Percentiles rank a stretch among this genome's conserved stretches.
Evolutionary conservation across 2,888 invertebrate genomes (phyloP).

Genomic region (Tetranychus piercei): DNA sequence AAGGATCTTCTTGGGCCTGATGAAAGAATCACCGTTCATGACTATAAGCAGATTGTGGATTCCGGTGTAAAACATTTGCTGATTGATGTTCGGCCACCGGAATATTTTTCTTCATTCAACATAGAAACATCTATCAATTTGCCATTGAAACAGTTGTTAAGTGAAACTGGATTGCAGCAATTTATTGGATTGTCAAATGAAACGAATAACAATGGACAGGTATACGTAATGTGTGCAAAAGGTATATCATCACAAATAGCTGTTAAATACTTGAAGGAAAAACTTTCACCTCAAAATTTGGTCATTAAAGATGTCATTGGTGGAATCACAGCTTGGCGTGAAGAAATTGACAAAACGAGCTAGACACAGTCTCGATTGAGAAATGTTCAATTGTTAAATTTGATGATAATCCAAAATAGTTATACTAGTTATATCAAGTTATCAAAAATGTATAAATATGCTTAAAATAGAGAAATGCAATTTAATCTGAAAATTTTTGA

Average conservation of each 20-base stretch:
- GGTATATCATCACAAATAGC: constrained; percentile 96
- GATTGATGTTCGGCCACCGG: constrained; percentile 66
- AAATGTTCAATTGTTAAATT: too few species aligned
- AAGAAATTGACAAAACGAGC: constrained; percentile 22
- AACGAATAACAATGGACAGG: constrained; percentile 14
- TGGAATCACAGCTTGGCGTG: constrained; percentile 71
- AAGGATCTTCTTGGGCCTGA: constrained; percentile 26
- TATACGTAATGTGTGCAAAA: constrained; percentile 64
- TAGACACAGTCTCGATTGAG: too few species aligned
- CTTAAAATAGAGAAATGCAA: too few species aligned
- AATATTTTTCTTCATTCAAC: constrained; percentile 69
- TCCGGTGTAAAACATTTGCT: constrained; percentile 33
- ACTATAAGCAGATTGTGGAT: constrained; percentile 19
- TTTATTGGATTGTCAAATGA: constrained; percentile 26
- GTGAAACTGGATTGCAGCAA: constrained; percentile 32
- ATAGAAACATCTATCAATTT: constrained; percentile 55
- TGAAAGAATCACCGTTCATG: constrained; percentile 29
- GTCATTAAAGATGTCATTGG: constrained; percentile 52
- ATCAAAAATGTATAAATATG: too few species aligned
- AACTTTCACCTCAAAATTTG: not conserved
- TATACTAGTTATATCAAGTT: too few species aligned
- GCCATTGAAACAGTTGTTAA: constrained; percentile 44
- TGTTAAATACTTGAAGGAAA: constrained; percentile 43
- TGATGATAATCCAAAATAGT: too few species aligned
- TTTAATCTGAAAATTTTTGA: too few species aligned